These are phyloP conservation scores for Hyles vespertilio DNA, from an alignment of 1,140 invertebrate genomes.

Conservation along the genomic window DNA sequence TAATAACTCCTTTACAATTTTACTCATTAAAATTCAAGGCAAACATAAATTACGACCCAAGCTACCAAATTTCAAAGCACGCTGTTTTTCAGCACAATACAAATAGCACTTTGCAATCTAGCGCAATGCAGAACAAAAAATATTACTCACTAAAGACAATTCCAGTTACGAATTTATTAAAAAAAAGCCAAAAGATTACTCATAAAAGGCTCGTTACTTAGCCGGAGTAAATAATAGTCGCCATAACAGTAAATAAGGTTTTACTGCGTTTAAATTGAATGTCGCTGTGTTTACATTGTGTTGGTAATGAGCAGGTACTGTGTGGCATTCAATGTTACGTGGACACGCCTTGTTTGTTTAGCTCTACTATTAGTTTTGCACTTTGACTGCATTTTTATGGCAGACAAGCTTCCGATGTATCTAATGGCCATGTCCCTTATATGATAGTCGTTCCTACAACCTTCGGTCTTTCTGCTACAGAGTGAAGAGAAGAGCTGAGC, in stretches of 20 bases:
- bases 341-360: too few species aligned
- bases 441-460: too few species aligned
- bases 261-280: slow-evolving; percentile 11
- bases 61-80: too few species aligned
- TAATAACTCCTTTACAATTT: too few species aligned
- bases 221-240: slow-evolving; percentile 6
- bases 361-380: too few species aligned
- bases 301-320: background rate
- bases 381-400: too few species aligned
- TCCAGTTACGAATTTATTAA: slow-evolving; percentile 3
- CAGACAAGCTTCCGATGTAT: too few species aligned
- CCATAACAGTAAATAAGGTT: slow-evolving; percentile 6
- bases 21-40: too few species aligned
- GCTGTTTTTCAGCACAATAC: background rate
- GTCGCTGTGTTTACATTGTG: background rate
- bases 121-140: background rate
- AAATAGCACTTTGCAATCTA: slow-evolving; percentile 3
- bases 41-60: too few species aligned
- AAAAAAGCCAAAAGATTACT: slow-evolving; percentile 9
- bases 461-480: too few species aligned
- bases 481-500: too few species aligned
- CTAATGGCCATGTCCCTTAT: too few species aligned
- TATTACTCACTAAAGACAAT: background rate
- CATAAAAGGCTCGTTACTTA: slow-evolving; percentile 4
- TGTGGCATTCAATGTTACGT: background rate